Evolutionary conservation across 64 coral and sea anemone genomes (phyloP).

Genomic region (Trachythela sp.): DNA sequence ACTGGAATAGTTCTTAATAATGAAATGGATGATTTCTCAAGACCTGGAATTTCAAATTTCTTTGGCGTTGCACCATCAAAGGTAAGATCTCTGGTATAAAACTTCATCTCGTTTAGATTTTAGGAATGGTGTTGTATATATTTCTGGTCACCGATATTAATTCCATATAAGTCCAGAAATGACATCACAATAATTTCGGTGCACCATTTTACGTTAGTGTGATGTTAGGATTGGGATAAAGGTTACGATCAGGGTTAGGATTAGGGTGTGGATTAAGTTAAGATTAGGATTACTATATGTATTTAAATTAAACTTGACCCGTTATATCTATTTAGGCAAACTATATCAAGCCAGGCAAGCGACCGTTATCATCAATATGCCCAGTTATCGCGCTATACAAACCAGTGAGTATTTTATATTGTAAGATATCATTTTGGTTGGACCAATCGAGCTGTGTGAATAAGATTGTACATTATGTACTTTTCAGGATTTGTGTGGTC

Average conservation of each 20-base stretch:
- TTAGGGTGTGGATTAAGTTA: too few species aligned
- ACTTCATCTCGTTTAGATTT: not conserved
- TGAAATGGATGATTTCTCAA: conserved; percentile 89
- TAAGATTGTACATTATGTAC: not conserved
- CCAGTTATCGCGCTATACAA: conserved; percentile 69
- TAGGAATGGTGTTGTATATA: not conserved
- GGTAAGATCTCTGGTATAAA: conserved; percentile 8
- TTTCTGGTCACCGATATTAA: too few species aligned
- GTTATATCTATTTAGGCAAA: conserved; percentile 58
- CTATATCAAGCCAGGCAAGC: conserved; percentile 65
- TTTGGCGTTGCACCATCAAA: conserved; percentile 52
- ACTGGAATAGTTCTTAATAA: conserved; percentile 89
- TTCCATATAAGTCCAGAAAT: too few species aligned
- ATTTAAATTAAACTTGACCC: too few species aligned
- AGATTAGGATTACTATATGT: too few species aligned
- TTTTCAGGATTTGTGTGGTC: conserved; percentile 74
- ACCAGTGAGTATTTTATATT: conserved; percentile 3
- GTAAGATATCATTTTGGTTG: not conserved
- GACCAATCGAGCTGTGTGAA: not conserved
- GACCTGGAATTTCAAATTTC: conserved; percentile 50
- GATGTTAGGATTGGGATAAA: too few species aligned
- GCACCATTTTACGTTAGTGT: too few species aligned
- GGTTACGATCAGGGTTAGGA: too few species aligned
- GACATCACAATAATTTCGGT: too few species aligned
- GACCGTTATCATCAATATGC: conserved; percentile 56